Evolutionary conservation across 2,888 invertebrate genomes (phyloP).

Genomic region (Drosophila atroscutellata): DNA sequence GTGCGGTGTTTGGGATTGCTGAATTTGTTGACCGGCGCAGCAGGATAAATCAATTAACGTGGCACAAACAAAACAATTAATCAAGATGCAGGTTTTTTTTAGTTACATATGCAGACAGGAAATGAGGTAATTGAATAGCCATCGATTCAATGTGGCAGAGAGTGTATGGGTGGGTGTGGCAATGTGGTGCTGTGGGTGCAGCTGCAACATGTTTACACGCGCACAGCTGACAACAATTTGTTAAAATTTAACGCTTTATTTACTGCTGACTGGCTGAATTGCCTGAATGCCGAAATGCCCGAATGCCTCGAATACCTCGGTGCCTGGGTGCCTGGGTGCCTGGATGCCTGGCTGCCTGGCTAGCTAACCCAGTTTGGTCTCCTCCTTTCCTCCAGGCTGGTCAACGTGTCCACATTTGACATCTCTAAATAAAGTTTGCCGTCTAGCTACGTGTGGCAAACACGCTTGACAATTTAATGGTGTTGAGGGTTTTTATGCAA

Average conservation of each 20-base stretch:
- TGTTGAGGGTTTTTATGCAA: slow-evolving; percentile 79
- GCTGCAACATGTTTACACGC: slow-evolving; percentile 64
- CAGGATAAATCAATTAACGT: slow-evolving; percentile 76
- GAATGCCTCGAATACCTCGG: not conserved
- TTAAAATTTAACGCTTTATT: slow-evolving; percentile 80
- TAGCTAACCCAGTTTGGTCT: slow-evolving; percentile 5
- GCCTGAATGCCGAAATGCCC: not conserved
- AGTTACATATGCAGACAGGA: slow-evolving; percentile 46
- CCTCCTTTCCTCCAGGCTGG: slow-evolving; percentile 8
- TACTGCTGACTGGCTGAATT: slow-evolving; percentile 61
- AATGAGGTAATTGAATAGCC: slow-evolving; percentile 74
- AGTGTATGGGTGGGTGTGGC: not conserved
- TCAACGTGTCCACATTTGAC: slow-evolving; percentile 66
- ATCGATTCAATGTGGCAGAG: slow-evolving; percentile 56
- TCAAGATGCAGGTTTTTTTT: slow-evolving; percentile 65
- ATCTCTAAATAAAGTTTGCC: slow-evolving; percentile 77
- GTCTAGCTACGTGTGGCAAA: slow-evolving; percentile 62
- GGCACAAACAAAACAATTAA: slow-evolving; percentile 74
- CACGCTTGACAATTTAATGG: slow-evolving; percentile 72
- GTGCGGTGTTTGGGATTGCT: slow-evolving; percentile 5
- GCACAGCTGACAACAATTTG: slow-evolving; percentile 71
- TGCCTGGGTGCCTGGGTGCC: not conserved
- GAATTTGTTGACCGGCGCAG: slow-evolving; percentile 50
- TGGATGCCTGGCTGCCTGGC: slow-evolving; percentile 4
- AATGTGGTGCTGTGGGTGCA: slow-evolving; percentile 1